Base-by-base conservation (phyloP, 2,797 vertebrate species). In the Crocodylus rhombifer region DNA sequence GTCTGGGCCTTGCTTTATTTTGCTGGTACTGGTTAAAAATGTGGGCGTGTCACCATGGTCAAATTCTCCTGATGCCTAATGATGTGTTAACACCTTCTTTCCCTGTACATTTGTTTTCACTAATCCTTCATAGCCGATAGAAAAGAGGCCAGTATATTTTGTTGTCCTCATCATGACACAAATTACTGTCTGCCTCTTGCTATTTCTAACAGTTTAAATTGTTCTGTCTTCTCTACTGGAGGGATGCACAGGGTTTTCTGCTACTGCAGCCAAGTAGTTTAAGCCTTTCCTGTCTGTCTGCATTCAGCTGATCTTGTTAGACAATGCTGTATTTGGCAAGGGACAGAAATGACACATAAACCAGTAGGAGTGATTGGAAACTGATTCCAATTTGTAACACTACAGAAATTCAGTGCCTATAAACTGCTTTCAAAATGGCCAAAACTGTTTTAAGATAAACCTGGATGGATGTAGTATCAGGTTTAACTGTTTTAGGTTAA, bases 191-290 rank as follows among this genome's bases (percentile, higher is more conserved):
- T 84, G 17, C 74, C 67, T 92, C 26, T 64, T 87, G 36, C 80
- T 81, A 25, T 82, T 96, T 95, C 75, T 80, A 80, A 67, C 26
- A 6, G 62, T 77, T 93, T 69, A 82, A 87, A 91, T 82, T 91
- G 82, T 88, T 95, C 33, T 80, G 64, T 15, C 55, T 67, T 89
- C 88, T 90, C 67, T 88, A 91, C 81, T 61, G 86, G 64, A 89
- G 79, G 58, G 62, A 61, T 82, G 86, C 65, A 14, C 1, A 58
- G 51, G 4, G 8, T 82, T 96, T 96, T 92, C 71, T 88, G 42
- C 42, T 56, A 63, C 60, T 90, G 51, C 15, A 11, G 60, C 86
- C 79, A 60, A 87, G 75, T 63, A n/a, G 33, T 90, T 95, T 89
- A 93, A 93, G 85, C 11, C 33, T 91, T 91, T 96, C 80, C 15